Evolutionary conservation across 2,888 invertebrate genomes (phyloP), one percentile per base, ranked within the genome.

Genomic region (Gasteruption jaculator): DNA sequence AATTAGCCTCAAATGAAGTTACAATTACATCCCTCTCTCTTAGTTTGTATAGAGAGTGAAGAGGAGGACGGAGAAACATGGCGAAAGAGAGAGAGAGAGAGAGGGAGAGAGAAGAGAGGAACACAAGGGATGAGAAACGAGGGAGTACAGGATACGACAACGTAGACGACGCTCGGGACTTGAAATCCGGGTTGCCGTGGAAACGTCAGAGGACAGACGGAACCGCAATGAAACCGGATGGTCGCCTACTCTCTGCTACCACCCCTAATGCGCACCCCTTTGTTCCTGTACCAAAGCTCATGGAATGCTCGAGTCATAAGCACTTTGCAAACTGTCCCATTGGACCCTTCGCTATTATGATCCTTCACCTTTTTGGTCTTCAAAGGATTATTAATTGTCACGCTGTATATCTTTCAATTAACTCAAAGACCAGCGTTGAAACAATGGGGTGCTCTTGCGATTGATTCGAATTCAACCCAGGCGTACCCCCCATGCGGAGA

Each of bases 1-100:
- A 70, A 70, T 70, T 70, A 69, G 68, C 68, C 63, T 63, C 66
- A 69, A 70, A 70, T 65, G 69, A 68, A 69, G 68, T 70, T 70
- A 69, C 68, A 69, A 70, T 70, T 68, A 68, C 65, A 61, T 33
- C 43, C 48, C 38, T 31, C 38, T 22, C 31, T 19, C 31, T 39
- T 36, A 41, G 45, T 37, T n/a, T 38, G 14, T 27, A 12, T 5
- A 6, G 7, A 12, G 16, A 18, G 43, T 41, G 34, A 37, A 36
- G 50, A 42, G 46, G 37, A 12, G 16, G 31, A 44, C 43, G 34
- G 35, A 36, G 50, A 42, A 45, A 38, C 25, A 5, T 32, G 31
- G 14, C 12, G 22, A 26, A 16, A 8, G 31, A n/a, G 15, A 16
- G 27, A 29, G 18, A 34, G 11, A 21, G 19, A 20, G 26, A 15